These are phyloP conservation scores for Brachionus angularis DNA, from an alignment of 1,140 invertebrate species.

Conservation along the genomic window DNA sequence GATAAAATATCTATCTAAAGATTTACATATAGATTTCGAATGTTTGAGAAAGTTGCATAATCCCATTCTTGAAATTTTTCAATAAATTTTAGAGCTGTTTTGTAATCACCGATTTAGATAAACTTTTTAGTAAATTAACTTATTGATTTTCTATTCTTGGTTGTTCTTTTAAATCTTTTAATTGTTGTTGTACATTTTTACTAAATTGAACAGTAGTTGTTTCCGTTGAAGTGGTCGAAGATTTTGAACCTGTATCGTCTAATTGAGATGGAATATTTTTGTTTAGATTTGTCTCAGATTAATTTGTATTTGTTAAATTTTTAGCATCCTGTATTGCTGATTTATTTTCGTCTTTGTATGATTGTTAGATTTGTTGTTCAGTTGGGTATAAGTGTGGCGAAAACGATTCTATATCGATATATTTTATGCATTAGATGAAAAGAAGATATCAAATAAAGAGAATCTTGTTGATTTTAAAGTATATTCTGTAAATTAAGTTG, in stretches of 20 bases:
- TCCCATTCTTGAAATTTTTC: slow-evolving; percentile 72
- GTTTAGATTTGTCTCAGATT: slow-evolving; percentile 2
- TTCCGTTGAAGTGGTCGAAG: neutral
- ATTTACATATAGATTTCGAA: slow-evolving; percentile 73
- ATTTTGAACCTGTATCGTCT: slow-evolving; percentile 8
- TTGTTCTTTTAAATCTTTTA: slow-evolving; percentile 24
- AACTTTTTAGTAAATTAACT: slow-evolving; percentile 79
- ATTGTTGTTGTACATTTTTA: slow-evolving; percentile 1
- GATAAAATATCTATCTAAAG: slow-evolving; percentile 76
- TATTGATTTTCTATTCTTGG: slow-evolving; percentile 72
- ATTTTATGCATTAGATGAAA: slow-evolving; percentile 80
- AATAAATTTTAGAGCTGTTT: slow-evolving; percentile 72
- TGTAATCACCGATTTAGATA: slow-evolving; percentile 86
- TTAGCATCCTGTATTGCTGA: slow-evolving; percentile 80
- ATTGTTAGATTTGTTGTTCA: slow-evolving; percentile 73
- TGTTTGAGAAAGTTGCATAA: slow-evolving; percentile 70
- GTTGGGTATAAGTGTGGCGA: slow-evolving; percentile 85
- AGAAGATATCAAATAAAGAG: slow-evolving; percentile 81
- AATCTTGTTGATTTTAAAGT: slow-evolving; percentile 56
- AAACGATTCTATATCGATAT: slow-evolving; percentile 77
- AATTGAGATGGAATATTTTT: neutral
- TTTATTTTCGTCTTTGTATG: slow-evolving; percentile 74
- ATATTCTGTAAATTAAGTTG: slow-evolving; percentile 52
- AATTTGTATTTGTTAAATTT: slow-evolving; percentile 21
- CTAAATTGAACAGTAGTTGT: neutral